Evolutionary conservation across 2,113 vertebrate genomes (phyloP), one percentile per base, ranked within the genome.

Genomic region (Ochotona princeps): DNA sequence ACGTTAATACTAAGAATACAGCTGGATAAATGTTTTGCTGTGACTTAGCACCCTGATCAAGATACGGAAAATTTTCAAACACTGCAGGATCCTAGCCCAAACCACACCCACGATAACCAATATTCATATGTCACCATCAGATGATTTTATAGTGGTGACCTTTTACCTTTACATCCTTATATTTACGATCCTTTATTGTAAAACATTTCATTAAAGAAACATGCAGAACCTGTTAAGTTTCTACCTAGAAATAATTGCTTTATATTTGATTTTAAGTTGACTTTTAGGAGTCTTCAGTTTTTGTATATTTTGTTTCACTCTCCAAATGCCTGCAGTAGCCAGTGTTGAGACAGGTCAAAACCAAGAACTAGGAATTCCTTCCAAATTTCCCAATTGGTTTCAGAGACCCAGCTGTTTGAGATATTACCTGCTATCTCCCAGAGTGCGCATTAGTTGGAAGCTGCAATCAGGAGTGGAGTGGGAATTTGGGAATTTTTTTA

Each of bases 91-190:
- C 35, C 9, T 21, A 67, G 30, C 60, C 5, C 30, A 67, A 51
- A 35, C 30, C 18, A n/a, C 12, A 25, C 13, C 13, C 7, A 26
- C 32, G 38, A 10, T 38, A 60, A 63, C n/a, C 67, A 28, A 38
- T 80, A 0, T 84, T 81, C 44, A 69, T 82, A 20, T 1, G 17
- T 84, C 63, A 49, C 23, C 38, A 32, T 47, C 51, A 63, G 80
- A 10, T 84, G n/a, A 35, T 87, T 89, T 85, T 67, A 15, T 54
- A 69, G 10, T 44, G 20, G 54, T 95, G 67, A 3, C 49, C 87
- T 96, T 87, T 91, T 30, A n/a, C 47, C n/a, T 84, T 65, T 51
- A 60, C 20, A n/a, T 7, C 18, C 21, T 90, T 69, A 38, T 57
- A 9, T 85, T 90, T 93, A 61, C 54, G 47, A 87, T 11, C 32